Evolutionary conservation across 2,888 invertebrate species (phyloP), one percentile per base, ranked within the genome.

Genomic region (Eupelmus urozonus): DNA sequence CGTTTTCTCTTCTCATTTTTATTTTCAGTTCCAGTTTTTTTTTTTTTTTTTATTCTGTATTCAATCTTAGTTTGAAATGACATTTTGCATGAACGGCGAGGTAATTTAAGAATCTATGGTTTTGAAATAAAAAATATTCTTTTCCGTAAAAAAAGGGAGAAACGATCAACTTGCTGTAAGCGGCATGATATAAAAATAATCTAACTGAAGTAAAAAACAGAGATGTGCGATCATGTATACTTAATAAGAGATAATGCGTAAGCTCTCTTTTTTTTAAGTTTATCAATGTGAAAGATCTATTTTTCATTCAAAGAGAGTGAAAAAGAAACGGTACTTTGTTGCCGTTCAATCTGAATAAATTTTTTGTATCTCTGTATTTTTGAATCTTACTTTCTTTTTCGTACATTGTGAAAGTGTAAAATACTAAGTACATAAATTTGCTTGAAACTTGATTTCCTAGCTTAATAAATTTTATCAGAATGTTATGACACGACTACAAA

Each of bases 201-300:
- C 49, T n/a, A 57, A 59, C 59, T n/a, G 57, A 59, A 59, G 49
- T 74, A 74, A 74, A 66, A 74, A 66, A 25, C 59, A 66, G 23
- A 16, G 29, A 49, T 59, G 65, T 74, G 59, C 62, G 59, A 71
- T 71, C 25, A 25, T 60, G 27, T 70, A n/a, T n/a, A 45, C 42
- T 45, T 20, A n/a, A 16, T 23, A 27, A 7, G 40, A 29, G 29
- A 16, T 20, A 70, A 70, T n/a, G 49, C 53, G 51, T 25, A 51
- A 60, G 42, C 42, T 11, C 27, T 42, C 27, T 4, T 13, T 49
- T 57, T 23, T 29, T 71, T n/a, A n/a, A n/a, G n/a, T n/a, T 60
- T 18, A 53, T 53, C 2, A 40, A 18, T 53, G 16, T 53, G 18
- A 25, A 7, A 59, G 18, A n/a, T 29, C 45, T 45, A 42, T 40